Evolutionary conservation across 2,113 vertebrate genomes (phyloP).

Genomic region (Cryptomyrus ogoouensis): DNA sequence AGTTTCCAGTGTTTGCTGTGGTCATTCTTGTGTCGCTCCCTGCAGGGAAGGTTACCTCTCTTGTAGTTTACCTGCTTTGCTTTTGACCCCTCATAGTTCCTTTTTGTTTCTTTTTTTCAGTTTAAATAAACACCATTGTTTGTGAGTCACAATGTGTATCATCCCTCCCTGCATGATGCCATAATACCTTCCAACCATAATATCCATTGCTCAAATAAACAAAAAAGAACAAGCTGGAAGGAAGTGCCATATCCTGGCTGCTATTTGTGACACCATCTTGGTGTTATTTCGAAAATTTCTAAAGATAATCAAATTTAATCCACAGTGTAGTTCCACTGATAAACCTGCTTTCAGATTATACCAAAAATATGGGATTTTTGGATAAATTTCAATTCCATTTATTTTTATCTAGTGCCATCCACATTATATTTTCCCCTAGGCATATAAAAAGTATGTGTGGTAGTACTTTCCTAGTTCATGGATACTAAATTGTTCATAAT

Average conservation of each 20-base stretch:
- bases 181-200: neutral
- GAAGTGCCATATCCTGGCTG: neutral
- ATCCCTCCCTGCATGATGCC: neutral
- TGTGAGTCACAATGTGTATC: too few species aligned
- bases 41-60: too few species aligned
- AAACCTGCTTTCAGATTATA: neutral
- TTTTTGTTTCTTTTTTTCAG: too few species aligned
- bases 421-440: neutral
- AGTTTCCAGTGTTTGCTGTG: too few species aligned
- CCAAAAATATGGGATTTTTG: neutral
- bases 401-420: neutral
- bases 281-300: neutral
- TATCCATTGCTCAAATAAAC: neutral
- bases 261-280: neutral
- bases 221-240: neutral
- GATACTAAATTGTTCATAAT: too few species aligned
- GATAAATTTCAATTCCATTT: neutral
- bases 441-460: neutral
- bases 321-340: neutral
- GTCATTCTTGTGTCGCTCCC: too few species aligned
- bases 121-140: too few species aligned
- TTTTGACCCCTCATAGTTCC: too few species aligned
- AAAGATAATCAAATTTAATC: neutral
- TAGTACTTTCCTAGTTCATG: neutral
- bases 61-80: too few species aligned